Evolutionary conservation across 2,888 invertebrate genomes (phyloP).

Genomic region (Cephus pygmeus): DNA sequence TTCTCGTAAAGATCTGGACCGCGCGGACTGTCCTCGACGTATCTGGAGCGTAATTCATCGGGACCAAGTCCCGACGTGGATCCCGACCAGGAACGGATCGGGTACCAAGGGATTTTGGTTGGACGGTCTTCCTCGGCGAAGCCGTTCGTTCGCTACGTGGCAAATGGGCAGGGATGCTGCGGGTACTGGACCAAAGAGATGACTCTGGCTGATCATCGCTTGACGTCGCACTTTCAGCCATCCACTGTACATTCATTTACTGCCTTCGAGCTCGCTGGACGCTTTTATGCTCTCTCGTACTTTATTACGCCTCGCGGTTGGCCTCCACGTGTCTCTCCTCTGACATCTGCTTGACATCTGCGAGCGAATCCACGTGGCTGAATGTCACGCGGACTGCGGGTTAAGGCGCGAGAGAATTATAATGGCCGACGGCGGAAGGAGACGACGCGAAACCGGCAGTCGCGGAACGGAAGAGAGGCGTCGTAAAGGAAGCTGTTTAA

Average conservation of each 20-base stretch:
- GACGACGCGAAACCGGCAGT: not conserved
- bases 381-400: not conserved
- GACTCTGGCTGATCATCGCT: not conserved
- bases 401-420: not conserved
- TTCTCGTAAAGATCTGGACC: conserved; percentile 40
- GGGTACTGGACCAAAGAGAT: not conserved
- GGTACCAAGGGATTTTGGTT: not conserved
- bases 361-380: not conserved
- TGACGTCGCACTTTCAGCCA: not conserved
- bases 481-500: not conserved
- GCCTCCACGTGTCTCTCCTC: not conserved
- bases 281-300: not conserved
- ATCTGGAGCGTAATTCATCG: conserved; percentile 38
- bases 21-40: conserved; percentile 30
- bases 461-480: not conserved
- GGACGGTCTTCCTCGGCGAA: no score
- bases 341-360: not conserved
- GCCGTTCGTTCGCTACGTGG: no score
- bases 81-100: not conserved
- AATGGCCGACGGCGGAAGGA: not conserved
- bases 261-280: not conserved
- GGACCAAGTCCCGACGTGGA: conserved; percentile 23
- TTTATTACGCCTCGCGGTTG: not conserved
- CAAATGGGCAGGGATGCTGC: not conserved
- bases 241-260: not conserved